Percentiles rank a stretch among this genome's conserved stretches.
phyloP scores from a whole-genome alignment of 1,140 invertebrate species.

The Diorhabda sublineata region DNA sequence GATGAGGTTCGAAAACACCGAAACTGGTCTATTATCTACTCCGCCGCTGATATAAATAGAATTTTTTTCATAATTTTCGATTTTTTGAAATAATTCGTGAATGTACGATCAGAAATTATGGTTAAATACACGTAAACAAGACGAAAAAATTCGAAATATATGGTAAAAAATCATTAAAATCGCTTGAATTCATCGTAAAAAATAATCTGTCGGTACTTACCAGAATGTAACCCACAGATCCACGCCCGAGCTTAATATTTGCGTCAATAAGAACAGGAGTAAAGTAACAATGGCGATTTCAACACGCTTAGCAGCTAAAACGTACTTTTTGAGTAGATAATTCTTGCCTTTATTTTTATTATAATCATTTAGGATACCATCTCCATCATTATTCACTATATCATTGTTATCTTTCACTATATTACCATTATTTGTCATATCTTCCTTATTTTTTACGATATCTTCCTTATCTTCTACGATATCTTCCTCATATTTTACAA shows the following conservation, averaged over 20 bases:
- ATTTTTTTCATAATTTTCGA: not conserved
- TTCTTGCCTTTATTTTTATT: not conserved
- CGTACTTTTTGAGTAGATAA: conserved; percentile 3
- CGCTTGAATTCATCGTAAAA: not conserved
- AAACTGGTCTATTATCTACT: too few relatives aligned
- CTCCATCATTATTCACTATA: not conserved
- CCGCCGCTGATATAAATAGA: too few relatives aligned
- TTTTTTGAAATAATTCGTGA: not conserved
- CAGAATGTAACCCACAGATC: conserved; percentile 80
- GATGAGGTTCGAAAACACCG: too few relatives aligned
- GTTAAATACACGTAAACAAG: not conserved
- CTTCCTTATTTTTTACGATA: too few relatives aligned
- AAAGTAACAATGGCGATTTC: not conserved
- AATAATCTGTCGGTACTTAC: conserved; percentile 42
- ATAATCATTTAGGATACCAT: not conserved
- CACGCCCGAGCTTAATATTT: conserved; percentile 54
- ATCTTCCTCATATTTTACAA: too few relatives aligned
- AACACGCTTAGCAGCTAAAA: not conserved
- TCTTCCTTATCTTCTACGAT: too few relatives aligned
- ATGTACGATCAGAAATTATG: not conserved
- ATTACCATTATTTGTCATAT: too few relatives aligned
- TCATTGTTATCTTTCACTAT: not conserved
- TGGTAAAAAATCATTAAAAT: not conserved
- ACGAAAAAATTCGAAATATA: not conserved
- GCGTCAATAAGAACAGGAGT: not conserved